Percentiles rank a stretch among this genome's conserved stretches.
phyloP scores from a whole-genome alignment of 2,113 vertebrate species.

The Psilopogon haemacephalus region DNA sequence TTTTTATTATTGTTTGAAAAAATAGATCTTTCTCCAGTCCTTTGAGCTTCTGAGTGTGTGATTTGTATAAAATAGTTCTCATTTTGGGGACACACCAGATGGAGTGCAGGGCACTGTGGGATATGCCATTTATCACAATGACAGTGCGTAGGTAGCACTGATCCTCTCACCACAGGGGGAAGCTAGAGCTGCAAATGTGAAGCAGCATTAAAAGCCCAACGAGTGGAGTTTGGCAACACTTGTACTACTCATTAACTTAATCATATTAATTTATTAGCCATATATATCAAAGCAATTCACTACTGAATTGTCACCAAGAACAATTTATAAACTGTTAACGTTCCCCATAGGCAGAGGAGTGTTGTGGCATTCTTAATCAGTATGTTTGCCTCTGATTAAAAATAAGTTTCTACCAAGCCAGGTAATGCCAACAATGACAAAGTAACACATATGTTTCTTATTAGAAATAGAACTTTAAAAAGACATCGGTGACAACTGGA shows the following conservation, averaged over 20 bases:
- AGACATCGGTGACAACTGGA: neutral
- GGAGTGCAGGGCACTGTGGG: slow-evolving; percentile 80
- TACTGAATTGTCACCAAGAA: slow-evolving; percentile 69
- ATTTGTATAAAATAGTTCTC: slow-evolving; percentile 69
- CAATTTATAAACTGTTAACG: slow-evolving; percentile 64
- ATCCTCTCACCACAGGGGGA: slow-evolving; percentile 76
- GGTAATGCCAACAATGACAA: slow-evolving; percentile 55
- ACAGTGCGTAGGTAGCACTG: slow-evolving; percentile 76
- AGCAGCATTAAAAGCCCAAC: slow-evolving; percentile 50
- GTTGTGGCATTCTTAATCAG: slow-evolving; percentile 42
- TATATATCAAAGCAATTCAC: slow-evolving; percentile 75
- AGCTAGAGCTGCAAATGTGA: slow-evolving; percentile 64
- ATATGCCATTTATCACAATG: slow-evolving; percentile 85
- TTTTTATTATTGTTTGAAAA: slow-evolving; percentile 60
- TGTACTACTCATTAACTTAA: slow-evolving; percentile 76
- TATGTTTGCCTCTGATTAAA: slow-evolving; percentile 24
- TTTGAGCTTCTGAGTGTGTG: slow-evolving; percentile 55
- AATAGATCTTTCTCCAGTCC: slow-evolving; percentile 46
- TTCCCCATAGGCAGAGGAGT: slow-evolving; percentile 41
- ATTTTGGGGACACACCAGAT: slow-evolving; percentile 77
- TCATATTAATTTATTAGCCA: slow-evolving; percentile 79
- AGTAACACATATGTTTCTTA: slow-evolving; percentile 54
- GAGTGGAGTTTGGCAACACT: slow-evolving; percentile 72
- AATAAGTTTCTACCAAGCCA: slow-evolving; percentile 40
- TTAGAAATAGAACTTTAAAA: slow-evolving; percentile 45